phyloP scores from a whole-genome alignment of 2,113 vertebrate genomes.

The Antechinus flavipes region DNA sequence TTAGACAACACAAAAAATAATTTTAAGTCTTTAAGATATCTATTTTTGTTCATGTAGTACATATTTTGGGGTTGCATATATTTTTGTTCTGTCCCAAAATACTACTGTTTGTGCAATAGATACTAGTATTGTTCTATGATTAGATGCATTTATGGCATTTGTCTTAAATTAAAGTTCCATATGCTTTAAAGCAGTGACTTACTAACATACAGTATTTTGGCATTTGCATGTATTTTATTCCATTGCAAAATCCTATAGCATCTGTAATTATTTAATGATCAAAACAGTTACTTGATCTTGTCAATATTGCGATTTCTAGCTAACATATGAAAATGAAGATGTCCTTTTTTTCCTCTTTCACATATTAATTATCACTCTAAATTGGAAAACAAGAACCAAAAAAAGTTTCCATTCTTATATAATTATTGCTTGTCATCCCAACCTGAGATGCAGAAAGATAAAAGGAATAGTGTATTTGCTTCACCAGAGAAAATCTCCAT shows the following conservation, averaged over 20 bases:
- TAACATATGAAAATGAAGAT: constrained; percentile 75
- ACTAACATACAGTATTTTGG: constrained; percentile 73
- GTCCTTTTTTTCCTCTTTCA: constrained; percentile 72
- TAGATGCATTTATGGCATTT: constrained; percentile 70
- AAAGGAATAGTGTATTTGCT: constrained; percentile 39
- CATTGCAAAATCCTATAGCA: constrained; percentile 78
- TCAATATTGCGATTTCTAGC: constrained; percentile 78
- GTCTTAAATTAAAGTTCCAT: constrained; percentile 80
- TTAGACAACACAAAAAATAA: constrained; percentile 38
- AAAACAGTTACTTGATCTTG: constrained; percentile 81
- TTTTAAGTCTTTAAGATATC: constrained; percentile 54
- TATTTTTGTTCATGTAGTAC: constrained; percentile 63
- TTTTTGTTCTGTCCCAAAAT: constrained; percentile 67
- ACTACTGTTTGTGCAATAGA: constrained; percentile 66
- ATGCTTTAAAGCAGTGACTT: constrained; percentile 76
- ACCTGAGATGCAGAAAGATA: constrained; percentile 54
- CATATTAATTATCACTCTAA: constrained; percentile 76
- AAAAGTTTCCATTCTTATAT: constrained; percentile 71
- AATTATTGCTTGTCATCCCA: constrained; percentile 70
- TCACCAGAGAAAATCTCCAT: constrained; percentile 55
- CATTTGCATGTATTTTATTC: constrained; percentile 75
- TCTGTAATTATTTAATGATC: constrained; percentile 82
- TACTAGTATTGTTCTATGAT: constrained; percentile 72
- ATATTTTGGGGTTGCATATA: constrained; percentile 62
- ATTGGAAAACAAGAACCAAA: constrained; percentile 62